Base-by-base conservation (phyloP, 1,140 invertebrate genomes). In the Capitella teleta region DNA sequence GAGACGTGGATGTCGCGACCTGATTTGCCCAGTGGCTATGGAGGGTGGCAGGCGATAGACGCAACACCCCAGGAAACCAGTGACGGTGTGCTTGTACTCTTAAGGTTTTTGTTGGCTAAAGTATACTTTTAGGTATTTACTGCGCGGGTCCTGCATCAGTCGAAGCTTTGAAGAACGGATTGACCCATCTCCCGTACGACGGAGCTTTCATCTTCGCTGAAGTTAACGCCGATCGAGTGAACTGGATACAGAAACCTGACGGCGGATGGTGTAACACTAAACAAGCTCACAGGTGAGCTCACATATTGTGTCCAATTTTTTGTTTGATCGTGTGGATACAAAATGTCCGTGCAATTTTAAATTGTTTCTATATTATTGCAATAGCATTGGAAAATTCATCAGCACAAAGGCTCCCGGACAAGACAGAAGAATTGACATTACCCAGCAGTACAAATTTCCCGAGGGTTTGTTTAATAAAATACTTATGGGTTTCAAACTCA, bases 1-100 rank as follows among this genome's bases (percentile, higher is more conserved):
- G 91, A 95, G 45, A 84, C 86, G 1, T 95, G 88, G 87, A 90
- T 94, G 83, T 77, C 80, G 40, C 74, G 92, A 19, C 79, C 82
- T 3, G 91, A 96, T 69, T 68, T 95, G 24, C 81, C 81, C 0
- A 57, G 68, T 0, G 76, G 82, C 5, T 87, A 85, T 62, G 79
- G 80, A 12, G 91, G 91, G 0, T 96, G 91, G 91, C 91, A 96
- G 68, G 62, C 64, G 5, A 57, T 61, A 53, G 67, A 69, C 57
- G 64, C 61, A 3, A 68, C 66, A 12, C 92, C 91, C 0, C 92
- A 96, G 64, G 91, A 86, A 69, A 67, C 76, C 51, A 82, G 82
- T 47, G 74, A 68, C 63, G 63, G 64, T 59, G 10, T 28, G 5
- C 10, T n/a, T 10, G 10, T 19, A 12, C 19, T 10, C 10, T 8